Percentiles rank a stretch among this genome's conserved stretches.
Evolutionary conservation across 2,797 vertebrate genomes (phyloP).

Genomic region (Enteromius argenteus): DNA sequence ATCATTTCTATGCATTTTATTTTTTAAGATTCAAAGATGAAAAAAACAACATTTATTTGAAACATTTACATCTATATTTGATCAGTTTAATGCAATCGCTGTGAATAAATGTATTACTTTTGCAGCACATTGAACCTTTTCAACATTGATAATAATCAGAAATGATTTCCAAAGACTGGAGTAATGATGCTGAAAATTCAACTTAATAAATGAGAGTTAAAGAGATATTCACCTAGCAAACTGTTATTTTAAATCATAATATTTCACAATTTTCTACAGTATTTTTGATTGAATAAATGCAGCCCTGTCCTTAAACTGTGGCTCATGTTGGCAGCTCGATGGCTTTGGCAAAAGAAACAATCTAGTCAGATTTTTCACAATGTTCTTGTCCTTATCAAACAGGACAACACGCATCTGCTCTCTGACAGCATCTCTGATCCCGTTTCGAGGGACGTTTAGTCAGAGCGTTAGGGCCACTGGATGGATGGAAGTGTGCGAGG

Average conservation of each 20-base stretch:
- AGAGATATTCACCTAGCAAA: neutral
- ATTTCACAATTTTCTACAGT: neutral
- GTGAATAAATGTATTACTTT: neutral
- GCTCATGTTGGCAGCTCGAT: neutral
- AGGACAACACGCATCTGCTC: neutral
- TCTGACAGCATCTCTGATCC: neutral
- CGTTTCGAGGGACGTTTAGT: no score
- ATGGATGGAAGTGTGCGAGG: neutral
- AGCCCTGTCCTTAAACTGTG: neutral
- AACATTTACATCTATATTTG: neutral
- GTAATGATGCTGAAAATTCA: neutral
- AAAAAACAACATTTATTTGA: neutral
- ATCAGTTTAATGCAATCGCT: neutral
- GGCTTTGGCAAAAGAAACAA: neutral
- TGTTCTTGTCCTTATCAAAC: constrained; percentile 2
- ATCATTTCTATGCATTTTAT: neutral
- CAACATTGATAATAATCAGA: neutral
- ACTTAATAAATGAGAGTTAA: neutral
- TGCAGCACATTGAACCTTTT: neutral
- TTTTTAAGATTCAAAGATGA: neutral
- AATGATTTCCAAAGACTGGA: neutral
- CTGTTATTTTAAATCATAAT: neutral
- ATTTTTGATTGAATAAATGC: neutral
- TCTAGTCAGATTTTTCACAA: neutral
- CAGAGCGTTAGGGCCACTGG: neutral